These are phyloP conservation scores for Rousettus leschenaultii DNA, from an alignment of 2,113 vertebrate species.

Conservation along the genomic window DNA sequence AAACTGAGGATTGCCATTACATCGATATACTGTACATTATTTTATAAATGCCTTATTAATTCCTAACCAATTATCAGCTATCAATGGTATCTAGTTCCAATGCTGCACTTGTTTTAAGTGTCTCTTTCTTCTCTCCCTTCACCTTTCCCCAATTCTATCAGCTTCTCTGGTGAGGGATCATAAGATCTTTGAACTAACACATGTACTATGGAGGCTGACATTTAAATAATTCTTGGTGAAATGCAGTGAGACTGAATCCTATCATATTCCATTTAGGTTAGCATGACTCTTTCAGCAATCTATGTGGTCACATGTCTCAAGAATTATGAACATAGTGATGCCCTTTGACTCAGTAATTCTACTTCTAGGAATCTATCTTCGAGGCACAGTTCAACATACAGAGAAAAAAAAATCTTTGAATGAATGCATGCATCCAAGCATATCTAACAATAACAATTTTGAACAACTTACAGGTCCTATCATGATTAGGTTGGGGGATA, in stretches of 20 bases:
- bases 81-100: neutral
- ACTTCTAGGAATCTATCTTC: conserved; percentile 46
- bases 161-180: neutral
- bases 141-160: neutral
- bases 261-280: neutral
- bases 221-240: conserved; percentile 34
- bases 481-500: neutral
- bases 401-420: neutral
- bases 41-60: neutral
- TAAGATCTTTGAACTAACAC: conserved; percentile 5
- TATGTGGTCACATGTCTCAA: neutral
- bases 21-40: neutral
- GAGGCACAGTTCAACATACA: neutral
- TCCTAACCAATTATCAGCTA: conserved; percentile 5
- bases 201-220: neutral
- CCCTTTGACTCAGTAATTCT: conserved; percentile 7
- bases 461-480: neutral
- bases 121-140: neutral
- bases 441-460: neutral
- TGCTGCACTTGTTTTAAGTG: neutral
- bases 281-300: neutral
- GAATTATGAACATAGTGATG: neutral
- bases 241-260: neutral
- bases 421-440: neutral
- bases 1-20: neutral